phyloP scores from a whole-genome alignment of 2,113 vertebrate genomes.

The Scolopax mira region DNA sequence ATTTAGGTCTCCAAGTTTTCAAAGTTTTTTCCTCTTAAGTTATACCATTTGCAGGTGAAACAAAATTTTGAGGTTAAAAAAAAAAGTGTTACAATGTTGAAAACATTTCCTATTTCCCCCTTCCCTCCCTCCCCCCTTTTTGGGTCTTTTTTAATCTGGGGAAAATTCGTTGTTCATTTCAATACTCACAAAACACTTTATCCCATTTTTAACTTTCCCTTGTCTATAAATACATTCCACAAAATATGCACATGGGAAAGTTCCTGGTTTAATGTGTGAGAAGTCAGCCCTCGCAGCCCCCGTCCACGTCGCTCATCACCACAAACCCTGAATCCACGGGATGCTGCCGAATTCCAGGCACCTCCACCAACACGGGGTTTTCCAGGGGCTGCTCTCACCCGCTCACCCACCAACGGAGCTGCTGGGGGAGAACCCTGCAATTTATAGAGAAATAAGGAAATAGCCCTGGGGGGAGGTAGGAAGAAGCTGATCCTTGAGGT shows the following conservation, averaged over 20 bases:
- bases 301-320: neutral
- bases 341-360: neutral
- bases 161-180: neutral
- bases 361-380: neutral
- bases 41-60: neutral
- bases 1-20: neutral
- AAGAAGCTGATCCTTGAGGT: neutral
- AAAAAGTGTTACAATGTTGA: accelerated
- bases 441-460: neutral
- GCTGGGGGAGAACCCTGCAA: neutral
- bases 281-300: neutral
- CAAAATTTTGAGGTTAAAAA: neutral
- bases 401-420: neutral
- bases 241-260: neutral
- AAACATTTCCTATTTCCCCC: neutral
- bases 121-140: no score
- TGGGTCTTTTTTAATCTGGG: neutral
- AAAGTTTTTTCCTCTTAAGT: neutral
- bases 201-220: neutral
- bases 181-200: neutral
- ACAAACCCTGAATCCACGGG: neutral
- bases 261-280: neutral
- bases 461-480: accelerated
- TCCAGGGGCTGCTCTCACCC: neutral
- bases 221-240: neutral